Evolutionary conservation across 2,888 invertebrate species (phyloP), one percentile per base, ranked within the genome.

Genomic region (Lacanobia wlatinum): DNA sequence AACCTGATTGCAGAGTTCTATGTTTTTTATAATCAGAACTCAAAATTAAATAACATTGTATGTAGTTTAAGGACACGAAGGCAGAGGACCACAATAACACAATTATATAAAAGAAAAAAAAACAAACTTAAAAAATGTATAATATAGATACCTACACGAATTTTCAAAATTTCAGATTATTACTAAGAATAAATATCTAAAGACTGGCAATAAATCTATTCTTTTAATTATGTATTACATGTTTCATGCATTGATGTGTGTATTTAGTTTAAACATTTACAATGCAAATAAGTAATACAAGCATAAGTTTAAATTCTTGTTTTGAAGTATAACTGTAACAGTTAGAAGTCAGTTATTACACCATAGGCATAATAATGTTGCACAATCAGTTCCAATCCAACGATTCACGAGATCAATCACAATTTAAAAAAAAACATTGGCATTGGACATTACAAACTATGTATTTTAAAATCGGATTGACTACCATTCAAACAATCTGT

Each of bases 121-220:
- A 76, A 69, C 53, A 78, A 75, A 63, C 63, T 65, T 67, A 73
- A 65, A 64, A 80, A 72, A 77, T 61, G 70, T 62, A 76, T 77
- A 71, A 62, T 55, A 52, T 28, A 43, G 71, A 73, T 66, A 64
- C 21, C 14, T 59, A 78, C 68, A 72, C 48, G 28, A 70, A 73
- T 74, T 78, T 76, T 73, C 59, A 63, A 69, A 76, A 83, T 76
- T 82, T 85, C 62, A 73, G 69, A 78, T 77, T 82, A 76, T 70
- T 75, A 76, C 83, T 84, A 87, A 76, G 77, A 82, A 86, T 84
- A 83, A 83, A 84, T 87, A 86, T 87, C 79, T 81, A 82, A 74
- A 73, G 80, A 71, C 72, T 78, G 69, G 58, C 61, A 59, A 68
- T 76, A 69, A 69, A 72, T 78, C 73, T 80, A 76, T 68, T 65